A percentile compares a stretch with the other conserved stretches of the same genome.
These are phyloP conservation scores for Hippocampus abdominalis DNA, from an alignment of 2,113 vertebrate genomes.

Conservation along the genomic window DNA sequence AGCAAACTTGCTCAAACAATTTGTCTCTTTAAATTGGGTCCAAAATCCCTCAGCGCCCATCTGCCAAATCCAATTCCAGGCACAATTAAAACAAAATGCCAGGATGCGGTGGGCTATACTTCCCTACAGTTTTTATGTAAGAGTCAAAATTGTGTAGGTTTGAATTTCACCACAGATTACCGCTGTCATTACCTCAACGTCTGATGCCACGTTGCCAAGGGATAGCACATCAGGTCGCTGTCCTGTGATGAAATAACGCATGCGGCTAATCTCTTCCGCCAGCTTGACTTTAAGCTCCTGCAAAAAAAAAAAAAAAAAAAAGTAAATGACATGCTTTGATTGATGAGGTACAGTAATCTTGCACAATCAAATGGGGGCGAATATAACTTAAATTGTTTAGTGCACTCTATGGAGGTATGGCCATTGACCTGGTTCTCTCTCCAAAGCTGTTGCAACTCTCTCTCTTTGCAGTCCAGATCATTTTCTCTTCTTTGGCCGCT, in stretches of 20 bases:
- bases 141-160: not conserved
- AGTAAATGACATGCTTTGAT: not conserved
- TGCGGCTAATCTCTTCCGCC: slow-evolving; percentile 85
- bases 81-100: not conserved
- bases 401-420: not conserved
- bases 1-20: slow-evolving; percentile 8
- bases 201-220: slow-evolving; percentile 67
- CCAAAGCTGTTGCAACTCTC: slow-evolving; percentile 81
- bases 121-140: slow-evolving; percentile 8
- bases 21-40: slow-evolving; percentile 12
- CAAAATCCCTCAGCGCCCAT: slow-evolving; percentile 14
- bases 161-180: slow-evolving; percentile 3
- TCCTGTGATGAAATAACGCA: slow-evolving; percentile 81
- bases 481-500: slow-evolving; percentile 74
- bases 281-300: slow-evolving; percentile 87
- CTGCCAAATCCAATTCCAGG: slow-evolving; percentile 3
- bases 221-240: slow-evolving; percentile 65
- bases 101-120: not conserved
- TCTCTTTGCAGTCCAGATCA: slow-evolving; percentile 72
- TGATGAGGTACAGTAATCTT: not conserved
- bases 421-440: slow-evolving; percentile 85
- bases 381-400: not conserved
- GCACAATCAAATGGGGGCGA: not conserved
- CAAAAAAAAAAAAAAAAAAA: slow-evolving; percentile 12
- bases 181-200: slow-evolving; percentile 78